Percentiles rank a stretch among this genome's conserved stretches.
These are phyloP conservation scores for Cygnus olor DNA, from an alignment of 2,797 vertebrate species.

Conservation along the genomic window DNA sequence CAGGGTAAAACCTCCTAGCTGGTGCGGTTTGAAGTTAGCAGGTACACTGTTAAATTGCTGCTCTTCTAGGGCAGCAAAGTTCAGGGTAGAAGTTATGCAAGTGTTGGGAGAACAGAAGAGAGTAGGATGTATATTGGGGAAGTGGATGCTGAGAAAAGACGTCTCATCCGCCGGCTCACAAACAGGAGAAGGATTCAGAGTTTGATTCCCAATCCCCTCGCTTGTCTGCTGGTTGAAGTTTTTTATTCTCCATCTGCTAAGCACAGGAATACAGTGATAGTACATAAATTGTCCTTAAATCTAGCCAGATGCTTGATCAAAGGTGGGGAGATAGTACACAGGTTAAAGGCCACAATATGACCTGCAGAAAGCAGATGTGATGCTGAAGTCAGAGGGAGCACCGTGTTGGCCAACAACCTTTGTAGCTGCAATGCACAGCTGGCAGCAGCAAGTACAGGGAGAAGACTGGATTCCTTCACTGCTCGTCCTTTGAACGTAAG, in stretches of 20 bases:
- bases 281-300: background rate
- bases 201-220: background rate
- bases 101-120: background rate
- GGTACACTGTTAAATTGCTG: fast-evolving
- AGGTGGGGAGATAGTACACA: background rate
- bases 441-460: background rate
- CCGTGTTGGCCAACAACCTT: fast-evolving
- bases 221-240: fast-evolving
- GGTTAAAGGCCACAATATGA: background rate
- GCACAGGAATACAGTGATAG: background rate
- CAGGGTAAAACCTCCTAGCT: background rate
- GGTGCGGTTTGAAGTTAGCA: background rate
- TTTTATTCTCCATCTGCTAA: conserved; percentile 4
- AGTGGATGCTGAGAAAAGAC: background rate
- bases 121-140: fast-evolving
- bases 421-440: background rate
- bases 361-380: background rate
- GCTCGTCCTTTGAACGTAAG: background rate
- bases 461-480: background rate
- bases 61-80: background rate
- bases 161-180: background rate
- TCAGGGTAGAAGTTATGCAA: background rate
- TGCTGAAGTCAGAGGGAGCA: background rate
- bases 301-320: conserved; percentile 1
- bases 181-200: background rate